Percentiles rank a stretch among this genome's conserved stretches.
Evolutionary conservation across 2,888 invertebrate genomes (phyloP).

Genomic region (Habroteleia sp.): DNA sequence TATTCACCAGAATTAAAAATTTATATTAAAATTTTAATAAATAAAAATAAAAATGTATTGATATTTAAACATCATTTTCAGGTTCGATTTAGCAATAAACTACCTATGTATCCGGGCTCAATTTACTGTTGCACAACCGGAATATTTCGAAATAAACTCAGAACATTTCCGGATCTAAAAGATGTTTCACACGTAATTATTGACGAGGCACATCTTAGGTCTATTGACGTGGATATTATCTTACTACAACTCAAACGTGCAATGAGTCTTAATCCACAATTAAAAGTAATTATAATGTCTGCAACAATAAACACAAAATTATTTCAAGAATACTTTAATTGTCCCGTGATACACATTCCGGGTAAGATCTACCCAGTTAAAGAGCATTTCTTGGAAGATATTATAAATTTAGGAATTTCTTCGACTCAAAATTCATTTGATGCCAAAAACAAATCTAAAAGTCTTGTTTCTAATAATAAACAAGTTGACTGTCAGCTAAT

Average conservation of each 20-base stretch:
- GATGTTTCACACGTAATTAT: slow-evolving; percentile 86
- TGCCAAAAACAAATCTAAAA: too few relatives aligned
- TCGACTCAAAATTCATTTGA: too few relatives aligned
- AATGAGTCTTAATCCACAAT: slow-evolving; percentile 81
- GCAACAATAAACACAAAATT: slow-evolving; percentile 86
- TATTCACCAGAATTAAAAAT: too few relatives aligned
- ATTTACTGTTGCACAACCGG: slow-evolving; percentile 88
- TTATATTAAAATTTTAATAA: too few relatives aligned
- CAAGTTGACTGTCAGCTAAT: too few relatives aligned
- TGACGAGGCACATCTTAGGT: slow-evolving; percentile 89
- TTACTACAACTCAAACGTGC: slow-evolving; percentile 84
- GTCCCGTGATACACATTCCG: slow-evolving; percentile 82
- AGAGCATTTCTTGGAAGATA: slow-evolving; percentile 83
- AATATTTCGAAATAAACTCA: slow-evolving; percentile 82
- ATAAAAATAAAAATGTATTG: too few relatives aligned
- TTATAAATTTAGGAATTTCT: slow-evolving; percentile 68
- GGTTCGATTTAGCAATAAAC: slow-evolving; percentile 82
- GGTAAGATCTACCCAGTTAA: slow-evolving; percentile 85
- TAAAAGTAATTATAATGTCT: slow-evolving; percentile 87
- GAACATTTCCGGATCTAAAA: slow-evolving; percentile 80
- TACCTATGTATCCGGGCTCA: slow-evolving; percentile 83
- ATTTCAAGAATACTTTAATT: slow-evolving; percentile 84
- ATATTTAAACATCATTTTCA: slow-evolving; percentile 18
- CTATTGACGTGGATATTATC: slow-evolving; percentile 86
- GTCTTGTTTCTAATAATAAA: too few relatives aligned